Percentiles rank a stretch among this genome's conserved stretches.
Conservation (phyloP, 92 coral and sea anemone species). For the Umimayanthus kanabou region DNA sequence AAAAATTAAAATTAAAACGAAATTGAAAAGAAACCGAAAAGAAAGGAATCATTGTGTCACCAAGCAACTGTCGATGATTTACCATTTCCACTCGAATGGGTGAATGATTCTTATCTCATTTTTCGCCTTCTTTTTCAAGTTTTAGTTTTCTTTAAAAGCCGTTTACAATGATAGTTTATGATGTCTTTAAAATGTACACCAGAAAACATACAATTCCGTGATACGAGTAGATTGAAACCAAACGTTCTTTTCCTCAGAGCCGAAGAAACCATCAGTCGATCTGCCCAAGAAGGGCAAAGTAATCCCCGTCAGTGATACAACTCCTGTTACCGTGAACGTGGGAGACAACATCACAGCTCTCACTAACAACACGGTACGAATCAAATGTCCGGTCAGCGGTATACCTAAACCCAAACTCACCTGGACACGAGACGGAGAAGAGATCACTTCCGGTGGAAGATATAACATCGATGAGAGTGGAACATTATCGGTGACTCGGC, state of each 20-base stretch:
- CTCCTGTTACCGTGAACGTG: neutral
- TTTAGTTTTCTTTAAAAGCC: no score
- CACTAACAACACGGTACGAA: conserved; percentile 15
- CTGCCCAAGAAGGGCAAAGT: conserved; percentile 25
- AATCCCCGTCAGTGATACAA: conserved; percentile 15
- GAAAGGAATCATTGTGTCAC: no score
- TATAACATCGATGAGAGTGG: conserved; percentile 12
- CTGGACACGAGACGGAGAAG: conserved; percentile 30
- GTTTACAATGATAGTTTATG: no score
- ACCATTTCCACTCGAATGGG: no score
- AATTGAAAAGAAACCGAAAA: no score
- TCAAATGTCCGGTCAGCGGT: conserved; percentile 32
- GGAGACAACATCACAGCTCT: conserved; percentile 26
- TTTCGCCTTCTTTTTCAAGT: no score
- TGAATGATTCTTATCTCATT: no score
- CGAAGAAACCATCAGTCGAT: conserved; percentile 14
- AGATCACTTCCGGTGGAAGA: conserved; percentile 6
- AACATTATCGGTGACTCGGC: conserved; percentile 7
- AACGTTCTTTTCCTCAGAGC: neutral
- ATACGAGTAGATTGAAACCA: neutral
- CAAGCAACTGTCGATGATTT: no score
- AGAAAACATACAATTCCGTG: no score
- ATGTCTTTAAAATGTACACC: no score
- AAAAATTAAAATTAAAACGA: no score
- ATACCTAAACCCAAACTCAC: conserved; percentile 21